Conservation (phyloP, 92 coral and sea anemone genomes). For the Porites divaricata region DNA sequence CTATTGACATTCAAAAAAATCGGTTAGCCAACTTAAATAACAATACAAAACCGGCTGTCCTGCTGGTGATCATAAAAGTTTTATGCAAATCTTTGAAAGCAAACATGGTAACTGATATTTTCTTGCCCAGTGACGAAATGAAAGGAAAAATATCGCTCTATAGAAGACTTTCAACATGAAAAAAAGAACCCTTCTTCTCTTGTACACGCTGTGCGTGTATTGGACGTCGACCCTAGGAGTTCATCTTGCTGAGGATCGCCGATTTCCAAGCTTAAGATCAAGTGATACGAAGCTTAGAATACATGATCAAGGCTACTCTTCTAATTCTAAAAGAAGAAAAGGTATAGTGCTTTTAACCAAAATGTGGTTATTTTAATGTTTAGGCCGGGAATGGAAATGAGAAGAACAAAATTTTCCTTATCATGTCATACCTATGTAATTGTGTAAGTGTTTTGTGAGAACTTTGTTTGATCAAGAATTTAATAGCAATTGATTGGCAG, state of each 20-base stretch:
- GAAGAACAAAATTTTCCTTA: too few species aligned
- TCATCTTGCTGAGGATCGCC: neutral
- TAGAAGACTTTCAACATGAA: conserved; percentile 20
- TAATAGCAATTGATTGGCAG: neutral
- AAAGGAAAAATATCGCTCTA: neutral
- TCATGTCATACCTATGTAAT: too few species aligned
- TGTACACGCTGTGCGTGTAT: conserved; percentile 3
- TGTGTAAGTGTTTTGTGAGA: neutral
- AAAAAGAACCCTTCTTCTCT: conserved; percentile 3
- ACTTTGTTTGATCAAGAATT: neutral
- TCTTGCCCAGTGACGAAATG: conserved; percentile 11
- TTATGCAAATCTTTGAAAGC: conserved; percentile 13
- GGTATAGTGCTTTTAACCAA: neutral
- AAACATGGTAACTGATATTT: neutral
- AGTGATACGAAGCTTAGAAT: neutral
- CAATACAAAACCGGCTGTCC: conserved; percentile 36
- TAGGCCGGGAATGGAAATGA: too few species aligned
- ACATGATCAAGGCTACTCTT: neutral
- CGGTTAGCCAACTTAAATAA: conserved; percentile 4
- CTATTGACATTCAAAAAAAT: neutral
- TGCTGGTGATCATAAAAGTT: conserved; percentile 40
- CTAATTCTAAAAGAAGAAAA: neutral
- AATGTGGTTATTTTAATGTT: neutral
- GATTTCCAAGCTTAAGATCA: neutral
- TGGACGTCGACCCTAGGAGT: neutral